phyloP scores from a whole-genome alignment of 2,888 invertebrate species.

The Anticlea derivata region DNA sequence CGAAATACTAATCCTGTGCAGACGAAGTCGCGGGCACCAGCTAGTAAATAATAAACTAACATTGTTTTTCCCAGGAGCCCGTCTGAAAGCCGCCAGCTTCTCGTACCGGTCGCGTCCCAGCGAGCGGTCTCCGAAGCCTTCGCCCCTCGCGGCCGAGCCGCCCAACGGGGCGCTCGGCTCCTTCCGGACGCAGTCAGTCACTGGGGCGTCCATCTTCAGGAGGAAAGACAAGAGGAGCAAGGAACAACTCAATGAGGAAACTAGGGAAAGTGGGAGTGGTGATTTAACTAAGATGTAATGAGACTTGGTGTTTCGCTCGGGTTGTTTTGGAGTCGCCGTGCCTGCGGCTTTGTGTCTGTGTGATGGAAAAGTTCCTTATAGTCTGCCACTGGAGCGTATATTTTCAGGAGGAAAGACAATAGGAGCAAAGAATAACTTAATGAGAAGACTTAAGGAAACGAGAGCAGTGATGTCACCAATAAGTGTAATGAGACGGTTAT shows the following conservation, averaged over 20 bases:
- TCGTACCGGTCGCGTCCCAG: slow-evolving; percentile 44
- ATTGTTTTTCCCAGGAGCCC: slow-evolving; percentile 17
- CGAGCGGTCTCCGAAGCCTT: slow-evolving; percentile 55
- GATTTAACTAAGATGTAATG: slow-evolving; percentile 65
- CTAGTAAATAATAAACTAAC: not conserved
- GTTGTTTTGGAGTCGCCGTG: too few species aligned
- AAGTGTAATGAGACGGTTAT: too few species aligned
- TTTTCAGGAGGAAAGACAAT: too few species aligned
- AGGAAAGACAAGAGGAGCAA: slow-evolving; percentile 56
- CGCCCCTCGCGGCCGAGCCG: slow-evolving; percentile 50
- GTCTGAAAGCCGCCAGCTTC: slow-evolving; percentile 34
- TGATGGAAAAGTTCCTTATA: too few species aligned
- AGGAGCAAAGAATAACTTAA: too few species aligned
- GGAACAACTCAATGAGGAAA: slow-evolving; percentile 45
- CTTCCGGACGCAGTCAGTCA: slow-evolving; percentile 45
- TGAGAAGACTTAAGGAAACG: too few species aligned
- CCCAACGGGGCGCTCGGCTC: slow-evolving; percentile 56
- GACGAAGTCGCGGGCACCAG: too few species aligned
- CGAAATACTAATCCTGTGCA: too few species aligned
- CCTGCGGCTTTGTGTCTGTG: too few species aligned
- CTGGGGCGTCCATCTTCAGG: slow-evolving; percentile 66
- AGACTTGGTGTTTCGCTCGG: too few species aligned
- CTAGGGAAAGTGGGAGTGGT: slow-evolving; percentile 49
- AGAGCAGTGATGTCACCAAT: too few species aligned
- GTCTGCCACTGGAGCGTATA: too few species aligned